Percentiles rank a stretch among this genome's conserved stretches.
These are phyloP conservation scores for Syritta pipiens DNA, from an alignment of 2,888 invertebrate genomes.

Conservation along the genomic window DNA sequence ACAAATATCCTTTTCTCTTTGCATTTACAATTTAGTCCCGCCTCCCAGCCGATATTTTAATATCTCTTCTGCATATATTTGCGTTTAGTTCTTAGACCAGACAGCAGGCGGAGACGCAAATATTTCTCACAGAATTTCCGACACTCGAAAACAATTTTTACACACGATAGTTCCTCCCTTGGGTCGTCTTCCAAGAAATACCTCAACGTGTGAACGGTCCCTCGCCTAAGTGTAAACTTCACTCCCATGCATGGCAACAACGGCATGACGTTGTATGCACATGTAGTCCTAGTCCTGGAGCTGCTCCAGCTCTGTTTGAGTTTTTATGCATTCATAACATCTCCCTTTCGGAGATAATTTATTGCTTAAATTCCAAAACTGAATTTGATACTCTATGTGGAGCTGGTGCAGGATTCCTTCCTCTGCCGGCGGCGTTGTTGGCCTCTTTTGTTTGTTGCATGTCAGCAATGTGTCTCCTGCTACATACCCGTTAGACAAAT, in stretches of 20 bases:
- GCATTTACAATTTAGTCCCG: conserved; percentile 44
- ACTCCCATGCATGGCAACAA: conserved; percentile 15
- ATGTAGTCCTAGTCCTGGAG: conserved; percentile 22
- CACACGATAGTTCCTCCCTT: too few species aligned
- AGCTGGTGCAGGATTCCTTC: neutral
- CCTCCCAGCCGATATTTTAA: conserved; percentile 51
- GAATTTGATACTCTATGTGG: conserved; percentile 48
- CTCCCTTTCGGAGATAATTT: conserved; percentile 52
- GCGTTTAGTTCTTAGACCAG: conserved; percentile 44
- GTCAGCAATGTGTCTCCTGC: conserved; percentile 55
- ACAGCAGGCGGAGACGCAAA: conserved; percentile 23
- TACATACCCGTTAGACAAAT: conserved; percentile 46
- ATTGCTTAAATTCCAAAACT: conserved; percentile 51
- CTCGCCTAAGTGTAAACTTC: conserved; percentile 39
- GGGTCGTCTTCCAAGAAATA: conserved; percentile 42
- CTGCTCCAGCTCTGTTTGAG: conserved; percentile 40
- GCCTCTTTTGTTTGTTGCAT: conserved; percentile 63
- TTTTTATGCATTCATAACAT: conserved; percentile 55
- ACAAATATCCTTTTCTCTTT: conserved; percentile 45
- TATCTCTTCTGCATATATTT: conserved; percentile 59
- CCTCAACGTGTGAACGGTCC: conserved; percentile 64
- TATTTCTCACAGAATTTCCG: conserved; percentile 63
- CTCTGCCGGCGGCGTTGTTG: conserved; percentile 8
- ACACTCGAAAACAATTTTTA: conserved; percentile 47
- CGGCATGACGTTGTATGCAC: conserved; percentile 55